Conservation (phyloP, 2,113 vertebrate species). For the Psephotus haematonotus region DNA sequence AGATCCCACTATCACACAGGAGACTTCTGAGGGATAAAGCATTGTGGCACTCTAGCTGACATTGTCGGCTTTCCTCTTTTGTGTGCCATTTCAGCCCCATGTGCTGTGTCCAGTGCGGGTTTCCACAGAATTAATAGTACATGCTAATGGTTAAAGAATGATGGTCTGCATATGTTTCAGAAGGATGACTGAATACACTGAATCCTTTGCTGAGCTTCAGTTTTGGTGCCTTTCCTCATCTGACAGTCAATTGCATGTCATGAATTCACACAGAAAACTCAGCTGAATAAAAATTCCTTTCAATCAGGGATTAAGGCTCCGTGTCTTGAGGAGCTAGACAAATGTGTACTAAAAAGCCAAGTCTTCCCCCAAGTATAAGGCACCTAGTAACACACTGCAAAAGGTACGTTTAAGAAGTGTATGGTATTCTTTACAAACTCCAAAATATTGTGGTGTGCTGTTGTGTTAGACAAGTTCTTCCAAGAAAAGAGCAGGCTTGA, state of each 20-base stretch:
- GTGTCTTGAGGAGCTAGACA: not conserved
- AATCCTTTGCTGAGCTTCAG: not conserved
- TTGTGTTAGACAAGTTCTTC: not conserved
- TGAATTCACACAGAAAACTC: not conserved
- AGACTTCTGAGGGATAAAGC: not conserved
- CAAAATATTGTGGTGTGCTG: not conserved
- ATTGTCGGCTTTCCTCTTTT: not conserved
- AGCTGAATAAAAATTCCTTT: not conserved
- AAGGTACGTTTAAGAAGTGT: not conserved
- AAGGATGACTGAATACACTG: not conserved
- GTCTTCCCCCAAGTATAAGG: not conserved
- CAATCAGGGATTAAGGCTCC: not conserved
- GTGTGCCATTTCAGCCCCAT: not conserved
- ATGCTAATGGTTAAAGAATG: not conserved
- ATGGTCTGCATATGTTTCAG: not conserved
- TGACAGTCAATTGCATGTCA: not conserved
- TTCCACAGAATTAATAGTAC: not conserved
- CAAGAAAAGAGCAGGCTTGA: not conserved
- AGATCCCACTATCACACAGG: not conserved
- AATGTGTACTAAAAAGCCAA: not conserved
- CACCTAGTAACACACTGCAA: not conserved
- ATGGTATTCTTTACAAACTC: not conserved
- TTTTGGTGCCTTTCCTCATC: not conserved
- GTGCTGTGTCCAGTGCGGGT: not conserved
- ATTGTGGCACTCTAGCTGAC: not conserved